Percentiles rank a stretch among this genome's conserved stretches.
Conservation (phyloP, 2,888 invertebrate genomes). For the Noctua janthe region DNA sequence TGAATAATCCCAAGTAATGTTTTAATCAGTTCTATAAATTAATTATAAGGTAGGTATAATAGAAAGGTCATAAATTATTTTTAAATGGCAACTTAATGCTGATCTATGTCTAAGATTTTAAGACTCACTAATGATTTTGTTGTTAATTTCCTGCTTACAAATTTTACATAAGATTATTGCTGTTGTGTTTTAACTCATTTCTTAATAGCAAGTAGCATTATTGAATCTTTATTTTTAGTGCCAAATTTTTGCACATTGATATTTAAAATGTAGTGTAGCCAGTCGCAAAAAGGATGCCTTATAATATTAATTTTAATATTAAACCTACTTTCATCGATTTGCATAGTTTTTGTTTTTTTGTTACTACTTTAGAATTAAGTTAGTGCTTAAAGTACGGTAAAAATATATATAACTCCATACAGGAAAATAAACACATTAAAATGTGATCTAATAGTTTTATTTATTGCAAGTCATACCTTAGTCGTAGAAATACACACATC, state of each 20-base stretch:
- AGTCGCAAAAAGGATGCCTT: not conserved
- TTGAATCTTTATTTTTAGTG: not conserved
- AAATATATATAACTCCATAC: not conserved
- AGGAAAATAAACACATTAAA: conserved; percentile 18
- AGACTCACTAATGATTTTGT: conserved; percentile 4
- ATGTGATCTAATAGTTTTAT: not conserved
- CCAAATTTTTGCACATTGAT: not conserved
- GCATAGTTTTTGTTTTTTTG: conserved; percentile 1
- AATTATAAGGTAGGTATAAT: conserved; percentile 35
- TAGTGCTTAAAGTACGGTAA: not conserved
- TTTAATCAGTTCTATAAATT: conserved; percentile 33
- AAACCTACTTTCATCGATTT: not conserved
- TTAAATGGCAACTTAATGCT: conserved; percentile 18
- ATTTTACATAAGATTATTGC: not conserved
- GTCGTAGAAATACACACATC: not conserved
- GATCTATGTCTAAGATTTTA: conserved; percentile 17
- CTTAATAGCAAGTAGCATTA: not conserved
- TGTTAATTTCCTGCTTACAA: not conserved
- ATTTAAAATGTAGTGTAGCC: not conserved
- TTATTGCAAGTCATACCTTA: not conserved
- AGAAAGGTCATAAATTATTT: conserved; percentile 25
- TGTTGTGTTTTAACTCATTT: not conserved
- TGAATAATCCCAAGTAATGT: conserved; percentile 32
- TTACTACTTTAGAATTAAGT: conserved; percentile 3
- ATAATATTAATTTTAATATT: not conserved